phyloP scores from a whole-genome alignment of 2,113 vertebrate genomes.

The Pelmatolapia mariae region DNA sequence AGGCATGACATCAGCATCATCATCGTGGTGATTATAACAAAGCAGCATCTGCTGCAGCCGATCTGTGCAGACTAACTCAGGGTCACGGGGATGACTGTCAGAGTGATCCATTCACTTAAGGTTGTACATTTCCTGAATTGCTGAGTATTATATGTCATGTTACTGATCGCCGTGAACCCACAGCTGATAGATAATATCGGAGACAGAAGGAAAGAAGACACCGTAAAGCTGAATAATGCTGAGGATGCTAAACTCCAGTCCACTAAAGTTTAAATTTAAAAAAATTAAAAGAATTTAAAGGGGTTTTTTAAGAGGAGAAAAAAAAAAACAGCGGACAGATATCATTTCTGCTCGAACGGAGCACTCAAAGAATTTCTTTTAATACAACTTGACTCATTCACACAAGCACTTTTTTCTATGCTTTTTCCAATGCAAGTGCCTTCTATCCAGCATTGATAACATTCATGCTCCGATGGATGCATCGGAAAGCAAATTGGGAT shows the following conservation, averaged over 20 bases:
- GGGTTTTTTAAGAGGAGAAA: neutral
- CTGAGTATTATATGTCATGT: neutral
- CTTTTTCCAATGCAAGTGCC: neutral
- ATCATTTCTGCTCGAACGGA: neutral
- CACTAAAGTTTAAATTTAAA: neutral
- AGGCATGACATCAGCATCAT: conserved; percentile 54
- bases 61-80: conserved; percentile 11
- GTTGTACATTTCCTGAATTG: neutral
- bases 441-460: neutral
- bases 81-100: conserved; percentile 23
- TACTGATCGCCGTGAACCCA: neutral
- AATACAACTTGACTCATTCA: neutral
- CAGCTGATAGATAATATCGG: neutral
- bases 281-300: neutral
- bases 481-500: neutral
- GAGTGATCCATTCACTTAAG: conserved; percentile 5
- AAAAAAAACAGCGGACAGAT: neutral
- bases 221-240: neutral
- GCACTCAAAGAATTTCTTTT: neutral
- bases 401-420: neutral
- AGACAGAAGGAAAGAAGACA: neutral
- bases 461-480: neutral
- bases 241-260: neutral
- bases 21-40: neutral
- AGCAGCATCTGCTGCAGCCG: conserved; percentile 58